A percentile compares a stretch with the other conserved stretches of the same genome.
phyloP scores from a whole-genome alignment of 2,888 invertebrate species.

The Cerastis leucographa region DNA sequence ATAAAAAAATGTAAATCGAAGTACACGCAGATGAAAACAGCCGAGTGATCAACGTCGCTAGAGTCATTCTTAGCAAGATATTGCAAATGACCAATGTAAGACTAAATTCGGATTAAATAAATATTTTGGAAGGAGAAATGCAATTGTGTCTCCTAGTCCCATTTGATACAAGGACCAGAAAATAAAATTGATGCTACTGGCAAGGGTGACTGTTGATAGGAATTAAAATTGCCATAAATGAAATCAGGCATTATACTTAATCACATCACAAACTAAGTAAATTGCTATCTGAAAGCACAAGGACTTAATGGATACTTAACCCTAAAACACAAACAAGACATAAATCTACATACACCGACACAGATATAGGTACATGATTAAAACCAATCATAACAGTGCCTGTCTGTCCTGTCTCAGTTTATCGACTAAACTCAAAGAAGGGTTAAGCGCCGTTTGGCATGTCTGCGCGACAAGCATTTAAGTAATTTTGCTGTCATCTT shows the following conservation, averaged over 20 bases:
- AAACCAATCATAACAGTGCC: constrained; percentile 10
- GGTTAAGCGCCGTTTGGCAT: constrained; percentile 40
- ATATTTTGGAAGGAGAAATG: neutral
- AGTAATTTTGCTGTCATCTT: constrained; percentile 45
- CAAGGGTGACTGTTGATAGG: too few species aligned
- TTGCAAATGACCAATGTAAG: neutral
- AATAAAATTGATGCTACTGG: neutral
- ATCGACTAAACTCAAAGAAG: constrained; percentile 33
- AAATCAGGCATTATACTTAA: too few species aligned
- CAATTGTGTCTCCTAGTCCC: neutral
- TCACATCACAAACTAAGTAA: too few species aligned
- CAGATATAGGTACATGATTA: neutral
- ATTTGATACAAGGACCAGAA: neutral
- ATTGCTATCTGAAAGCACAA: neutral
- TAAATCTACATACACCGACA: neutral
- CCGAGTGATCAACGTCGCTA: neutral
- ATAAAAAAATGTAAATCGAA: too few species aligned
- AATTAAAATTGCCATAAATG: too few species aligned
- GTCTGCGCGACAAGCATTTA: constrained; percentile 20
- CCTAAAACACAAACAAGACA: neutral
- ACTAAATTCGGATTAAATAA: neutral
- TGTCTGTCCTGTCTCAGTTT: constrained; percentile 19
- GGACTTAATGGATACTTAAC: neutral
- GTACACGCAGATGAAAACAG: neutral
- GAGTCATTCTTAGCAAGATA: neutral